phyloP scores from a whole-genome alignment of 2,113 vertebrate genomes.

The Budorcas taxicolor region DNA sequence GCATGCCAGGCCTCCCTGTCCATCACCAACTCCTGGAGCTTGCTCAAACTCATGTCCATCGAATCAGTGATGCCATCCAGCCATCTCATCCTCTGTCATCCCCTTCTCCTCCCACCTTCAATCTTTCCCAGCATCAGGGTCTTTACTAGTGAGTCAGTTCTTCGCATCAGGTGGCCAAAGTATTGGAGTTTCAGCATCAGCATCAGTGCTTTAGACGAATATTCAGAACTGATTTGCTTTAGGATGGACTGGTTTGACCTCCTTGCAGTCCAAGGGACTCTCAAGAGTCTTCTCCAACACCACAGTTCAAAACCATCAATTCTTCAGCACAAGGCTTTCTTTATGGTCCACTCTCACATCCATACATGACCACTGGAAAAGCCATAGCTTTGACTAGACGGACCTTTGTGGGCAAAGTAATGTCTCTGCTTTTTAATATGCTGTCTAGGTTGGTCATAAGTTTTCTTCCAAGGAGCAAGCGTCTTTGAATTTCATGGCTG shows the following conservation, averaged over 20 bases:
- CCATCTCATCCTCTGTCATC: not conserved
- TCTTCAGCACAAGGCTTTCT: accelerated
- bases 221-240: not conserved
- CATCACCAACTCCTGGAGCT: not conserved
- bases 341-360: not conserved
- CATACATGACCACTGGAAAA: not conserved
- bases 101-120: not conserved
- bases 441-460: not conserved
- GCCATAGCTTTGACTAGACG: not conserved
- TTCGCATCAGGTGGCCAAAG: not conserved
- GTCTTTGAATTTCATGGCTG: not conserved
- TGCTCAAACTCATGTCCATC: not conserved
- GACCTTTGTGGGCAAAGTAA: not conserved
- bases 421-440: not conserved
- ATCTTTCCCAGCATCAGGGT: not conserved
- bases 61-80: not conserved
- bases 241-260: not conserved
- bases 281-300: not conserved
- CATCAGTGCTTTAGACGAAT: not conserved
- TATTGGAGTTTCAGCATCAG: not conserved
- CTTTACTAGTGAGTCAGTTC: not conserved
- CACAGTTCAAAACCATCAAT: not conserved
- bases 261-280: not conserved
- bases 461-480: not conserved
- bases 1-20: not conserved